These are phyloP conservation scores for Abramis brama DNA, from an alignment of 2,113 vertebrate species.

Conservation along the genomic window DNA sequence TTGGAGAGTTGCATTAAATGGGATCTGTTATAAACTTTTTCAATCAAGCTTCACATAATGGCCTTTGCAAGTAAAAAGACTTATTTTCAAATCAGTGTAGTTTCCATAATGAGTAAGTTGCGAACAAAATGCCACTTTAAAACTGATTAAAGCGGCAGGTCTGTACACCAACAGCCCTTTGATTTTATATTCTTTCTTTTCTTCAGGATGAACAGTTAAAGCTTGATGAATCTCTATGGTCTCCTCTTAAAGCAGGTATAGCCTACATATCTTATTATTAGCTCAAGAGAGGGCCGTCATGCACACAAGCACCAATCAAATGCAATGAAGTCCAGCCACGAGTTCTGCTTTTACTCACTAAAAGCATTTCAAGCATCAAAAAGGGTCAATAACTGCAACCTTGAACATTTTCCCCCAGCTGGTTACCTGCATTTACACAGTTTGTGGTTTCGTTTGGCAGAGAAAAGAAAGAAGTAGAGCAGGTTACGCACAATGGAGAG, in stretches of 20 bases:
- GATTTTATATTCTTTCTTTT: background rate
- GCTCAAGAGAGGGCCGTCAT: background rate
- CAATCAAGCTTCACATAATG: no score
- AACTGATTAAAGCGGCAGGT: no score
- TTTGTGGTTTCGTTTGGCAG: background rate
- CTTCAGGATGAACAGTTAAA: background rate
- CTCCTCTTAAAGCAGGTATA: background rate
- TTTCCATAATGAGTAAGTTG: background rate
- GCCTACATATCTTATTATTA: background rate
- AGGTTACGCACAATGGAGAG: background rate
- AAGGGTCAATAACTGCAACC: background rate
- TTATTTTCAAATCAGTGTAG: background rate
- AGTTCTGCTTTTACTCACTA: background rate
- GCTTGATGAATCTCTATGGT: background rate
- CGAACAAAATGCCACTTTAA: background rate
- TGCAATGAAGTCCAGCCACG: background rate
- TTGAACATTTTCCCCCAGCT: background rate
- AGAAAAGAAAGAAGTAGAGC: background rate
- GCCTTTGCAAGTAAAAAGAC: background rate
- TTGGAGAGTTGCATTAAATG: no score
- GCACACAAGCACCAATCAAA: background rate
- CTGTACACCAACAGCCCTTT: background rate
- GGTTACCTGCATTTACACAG: background rate
- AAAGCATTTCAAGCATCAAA: background rate
- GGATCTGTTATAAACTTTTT: no score